Evolutionary conservation across 2,797 vertebrate genomes (phyloP).

Genomic region (Typhlichthys eigenmanni): DNA sequence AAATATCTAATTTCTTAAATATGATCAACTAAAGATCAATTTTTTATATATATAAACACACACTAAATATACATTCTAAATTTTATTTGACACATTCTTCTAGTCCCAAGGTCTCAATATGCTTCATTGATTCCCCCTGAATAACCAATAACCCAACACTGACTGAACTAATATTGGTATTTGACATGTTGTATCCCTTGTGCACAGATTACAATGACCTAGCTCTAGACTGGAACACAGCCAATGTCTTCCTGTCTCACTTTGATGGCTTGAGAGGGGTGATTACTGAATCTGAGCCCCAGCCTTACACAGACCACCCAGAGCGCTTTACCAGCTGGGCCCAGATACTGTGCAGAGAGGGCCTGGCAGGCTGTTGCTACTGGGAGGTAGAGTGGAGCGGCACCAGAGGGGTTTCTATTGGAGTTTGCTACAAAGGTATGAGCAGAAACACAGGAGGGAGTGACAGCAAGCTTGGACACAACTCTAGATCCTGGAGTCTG

Average conservation of each 20-base stretch:
- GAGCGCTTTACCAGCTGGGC: conserved; percentile 76
- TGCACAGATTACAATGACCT: conserved; percentile 65
- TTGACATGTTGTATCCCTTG: not conserved
- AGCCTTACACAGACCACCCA: conserved; percentile 61
- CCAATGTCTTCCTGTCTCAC: conserved; percentile 68
- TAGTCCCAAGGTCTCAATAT: not conserved
- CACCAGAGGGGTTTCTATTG: conserved; percentile 62
- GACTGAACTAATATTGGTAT: too few species aligned
- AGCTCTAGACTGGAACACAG: conserved; percentile 68
- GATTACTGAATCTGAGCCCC: conserved; percentile 48
- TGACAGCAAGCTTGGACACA: conserved; percentile 75
- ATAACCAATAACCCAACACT: too few species aligned
- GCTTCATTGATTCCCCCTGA: too few species aligned
- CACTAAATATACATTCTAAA: not conserved
- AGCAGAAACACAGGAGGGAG: conserved; percentile 56
- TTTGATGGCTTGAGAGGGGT: conserved; percentile 46
- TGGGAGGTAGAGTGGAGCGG: conserved; percentile 80
- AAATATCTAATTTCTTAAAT: too few species aligned
- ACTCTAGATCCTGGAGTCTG: conserved; percentile 75
- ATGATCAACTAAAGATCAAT: too few species aligned
- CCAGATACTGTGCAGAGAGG: conserved; percentile 73
- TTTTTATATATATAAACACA: too few species aligned
- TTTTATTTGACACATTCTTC: not conserved
- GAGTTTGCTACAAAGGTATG: conserved; percentile 72
- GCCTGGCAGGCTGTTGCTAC: conserved; percentile 71